Conservation (phyloP, 1,140 invertebrate genomes). For the Drosophila sechellia region DNA sequence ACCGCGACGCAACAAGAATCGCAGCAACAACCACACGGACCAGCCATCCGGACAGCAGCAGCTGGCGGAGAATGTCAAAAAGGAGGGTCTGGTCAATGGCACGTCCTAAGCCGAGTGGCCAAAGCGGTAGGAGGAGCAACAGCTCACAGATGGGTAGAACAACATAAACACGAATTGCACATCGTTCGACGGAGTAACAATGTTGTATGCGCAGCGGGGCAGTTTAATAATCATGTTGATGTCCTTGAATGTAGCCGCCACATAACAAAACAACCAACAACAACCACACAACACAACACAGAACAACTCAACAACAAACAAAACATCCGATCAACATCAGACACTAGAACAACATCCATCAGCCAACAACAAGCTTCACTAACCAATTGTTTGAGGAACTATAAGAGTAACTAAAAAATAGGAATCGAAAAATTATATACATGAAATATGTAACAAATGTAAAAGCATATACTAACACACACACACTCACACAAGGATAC, state of each 20-base stretch:
- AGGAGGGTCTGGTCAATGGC: constrained; percentile 80
- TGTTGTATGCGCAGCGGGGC: constrained; percentile 40
- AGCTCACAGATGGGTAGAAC: constrained; percentile 24
- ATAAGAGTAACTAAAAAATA: constrained; percentile 67
- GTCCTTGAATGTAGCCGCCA: constrained; percentile 38
- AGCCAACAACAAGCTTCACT: constrained; percentile 45
- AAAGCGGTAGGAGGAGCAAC: constrained; percentile 13
- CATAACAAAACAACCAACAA: constrained; percentile 32
- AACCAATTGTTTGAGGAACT: constrained; percentile 68
- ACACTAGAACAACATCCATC: constrained; percentile 33
- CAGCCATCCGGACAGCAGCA: constrained; percentile 55
- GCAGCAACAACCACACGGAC: constrained; percentile 75
- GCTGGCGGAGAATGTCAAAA: constrained; percentile 67
- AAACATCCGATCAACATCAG: constrained; percentile 39
- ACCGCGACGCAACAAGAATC: constrained; percentile 76
- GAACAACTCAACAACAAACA: constrained; percentile 10
- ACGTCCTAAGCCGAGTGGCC: constrained; percentile 68
- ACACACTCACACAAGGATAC: constrained; percentile 16
- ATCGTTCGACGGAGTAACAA: constrained; percentile 45
- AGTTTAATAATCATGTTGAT: constrained; percentile 66
- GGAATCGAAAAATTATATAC: constrained; percentile 53
- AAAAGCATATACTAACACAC: constrained; percentile 63
- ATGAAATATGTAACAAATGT: constrained; percentile 72
- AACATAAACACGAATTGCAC: constrained; percentile 55
- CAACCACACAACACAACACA: constrained; percentile 19